Evolutionary conservation across 2,113 vertebrate species (phyloP), one percentile per base, ranked within the genome.

Genomic region (Lepisosteus osseus): DNA sequence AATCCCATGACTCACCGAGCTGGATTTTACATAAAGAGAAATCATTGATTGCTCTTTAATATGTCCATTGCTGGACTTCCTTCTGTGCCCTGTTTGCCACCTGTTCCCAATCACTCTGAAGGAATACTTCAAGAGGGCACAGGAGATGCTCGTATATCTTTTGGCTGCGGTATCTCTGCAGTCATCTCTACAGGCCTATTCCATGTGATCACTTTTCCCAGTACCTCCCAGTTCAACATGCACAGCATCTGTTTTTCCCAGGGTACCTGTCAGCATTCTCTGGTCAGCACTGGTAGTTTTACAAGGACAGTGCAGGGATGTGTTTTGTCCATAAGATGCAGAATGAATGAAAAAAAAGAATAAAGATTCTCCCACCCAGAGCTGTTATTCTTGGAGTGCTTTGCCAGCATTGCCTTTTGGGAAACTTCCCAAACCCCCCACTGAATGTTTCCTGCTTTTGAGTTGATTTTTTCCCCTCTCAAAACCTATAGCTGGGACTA

Each of bases 361-460:
- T 13, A 4, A 14, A 13, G 64, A 66, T 66, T 66, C 64, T 66
- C 64, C 64, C 64, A 6, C 63, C 63, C 41, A 13, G 41, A 45
- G 61, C 12, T 15, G 40, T 14, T 9, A 13, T 40, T 69, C 54
- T 29, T 40, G 54, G 68, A 40, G 55, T 42, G 55, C 12, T 40
- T 14, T 15, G 64, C 64, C 43, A n/a, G 43, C 44, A 42, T 15
- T 13, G 43, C 64, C 11, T 42, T 7, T 14, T 55, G 15, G 42
- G 68, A 41, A 57, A 42, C 11, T 13, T 43, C 54, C 68, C 59
- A 56, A 61, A 70, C 15, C 42, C 56, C n/a, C 6, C 44, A n/a
- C 69, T 45, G 43, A 70, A 62, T n/a, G 44, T 51, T 70, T 70
- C 69, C 65, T 51, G 56, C 17, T 54, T 65, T 43, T 7, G 47